These are phyloP conservation scores for Drosophila miranda DNA, from an alignment of 1,140 invertebrate genomes.

Conservation along the genomic window DNA sequence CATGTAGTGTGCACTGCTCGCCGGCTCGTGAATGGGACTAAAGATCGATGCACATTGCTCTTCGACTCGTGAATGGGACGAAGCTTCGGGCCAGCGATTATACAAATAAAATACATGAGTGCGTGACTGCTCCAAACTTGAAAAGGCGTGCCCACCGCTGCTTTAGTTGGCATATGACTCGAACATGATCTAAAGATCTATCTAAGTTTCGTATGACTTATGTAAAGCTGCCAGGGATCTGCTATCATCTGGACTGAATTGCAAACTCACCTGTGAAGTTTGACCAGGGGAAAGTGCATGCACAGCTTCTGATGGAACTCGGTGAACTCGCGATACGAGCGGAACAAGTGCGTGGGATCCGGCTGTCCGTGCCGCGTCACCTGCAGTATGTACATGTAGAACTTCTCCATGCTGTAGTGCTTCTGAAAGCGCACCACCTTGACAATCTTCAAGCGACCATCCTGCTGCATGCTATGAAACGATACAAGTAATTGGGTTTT, in stretches of 20 bases:
- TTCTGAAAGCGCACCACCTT: conserved; percentile 96
- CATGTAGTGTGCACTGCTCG: too few species aligned
- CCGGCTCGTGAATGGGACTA: too few species aligned
- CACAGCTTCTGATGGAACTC: conserved; percentile 98
- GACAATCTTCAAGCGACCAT: conserved; percentile 94
- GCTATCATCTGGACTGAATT: background rate
- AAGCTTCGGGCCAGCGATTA: too few species aligned
- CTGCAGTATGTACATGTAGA: conserved; percentile 97
- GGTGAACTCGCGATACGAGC: conserved; percentile 97
- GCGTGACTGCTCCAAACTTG: too few species aligned
- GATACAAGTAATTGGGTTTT: background rate
- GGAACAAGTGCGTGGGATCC: conserved; percentile 93
- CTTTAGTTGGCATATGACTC: too few species aligned
- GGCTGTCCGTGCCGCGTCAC: conserved; percentile 92
- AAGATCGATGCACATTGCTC: too few species aligned
- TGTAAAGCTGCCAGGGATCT: background rate
- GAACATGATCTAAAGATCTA: too few species aligned
- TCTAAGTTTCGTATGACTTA: too few species aligned
- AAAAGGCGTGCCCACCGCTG: too few species aligned
- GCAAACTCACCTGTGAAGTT: conserved; percentile 88
- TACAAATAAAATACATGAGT: too few species aligned
- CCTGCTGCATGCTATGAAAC: conserved; percentile 89
- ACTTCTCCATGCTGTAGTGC: conserved; percentile 98
- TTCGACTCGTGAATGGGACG: too few species aligned
- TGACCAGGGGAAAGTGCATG: conserved; percentile 94